Evolutionary conservation across 1,140 invertebrate species (phyloP), one percentile per base, ranked within the genome.

Genomic region (Asbolus verrucosus): DNA sequence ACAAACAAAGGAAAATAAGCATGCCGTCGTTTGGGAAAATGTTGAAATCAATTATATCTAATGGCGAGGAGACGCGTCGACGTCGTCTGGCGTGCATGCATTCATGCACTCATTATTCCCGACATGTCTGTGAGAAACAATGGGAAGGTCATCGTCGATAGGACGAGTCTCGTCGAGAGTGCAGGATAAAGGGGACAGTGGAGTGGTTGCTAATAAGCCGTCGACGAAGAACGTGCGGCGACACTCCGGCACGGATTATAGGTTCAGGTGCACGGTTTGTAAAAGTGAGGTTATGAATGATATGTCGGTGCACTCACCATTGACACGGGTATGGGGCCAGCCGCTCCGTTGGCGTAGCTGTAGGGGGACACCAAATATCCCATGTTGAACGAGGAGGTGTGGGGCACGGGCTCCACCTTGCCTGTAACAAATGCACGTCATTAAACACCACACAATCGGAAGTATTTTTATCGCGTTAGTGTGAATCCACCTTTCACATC

Each of bases 351-450:
- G 77, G 92, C 88, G 84, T 95, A 95, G 67, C 91, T 88, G 82
- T 95, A 95, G 18, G 92, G 92, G 61, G 92, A 91, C 80, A 94
- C 90, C 78, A 94, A 87, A 85, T 94, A 95, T 79, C 92, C 92
- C 91, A 95, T 94, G 85, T 94, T 94, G 86, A 94, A 94, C 60
- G 91, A 88, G 72, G 89, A 88, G 73, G 92, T 89, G 81, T 94
- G 92, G 60, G 90, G 87, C 77, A 90, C 88, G n/a, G 91, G 89
- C 76, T 95, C 93, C 78, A 93, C 88, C 86, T 95, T 95, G 84
- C 92, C 93, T 94, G 85, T 8, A 86, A 85, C 79, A 36, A 54
- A 67, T 11, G 16, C 21, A 13, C 6, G n/a, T 14, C 21, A 41
- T 46, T 46, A 24, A 54, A 6, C 19, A 46, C 27, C 27, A 8